Base-by-base conservation (phyloP, 2,797 vertebrate genomes). In the Coregonus ussuriensis region DNA sequence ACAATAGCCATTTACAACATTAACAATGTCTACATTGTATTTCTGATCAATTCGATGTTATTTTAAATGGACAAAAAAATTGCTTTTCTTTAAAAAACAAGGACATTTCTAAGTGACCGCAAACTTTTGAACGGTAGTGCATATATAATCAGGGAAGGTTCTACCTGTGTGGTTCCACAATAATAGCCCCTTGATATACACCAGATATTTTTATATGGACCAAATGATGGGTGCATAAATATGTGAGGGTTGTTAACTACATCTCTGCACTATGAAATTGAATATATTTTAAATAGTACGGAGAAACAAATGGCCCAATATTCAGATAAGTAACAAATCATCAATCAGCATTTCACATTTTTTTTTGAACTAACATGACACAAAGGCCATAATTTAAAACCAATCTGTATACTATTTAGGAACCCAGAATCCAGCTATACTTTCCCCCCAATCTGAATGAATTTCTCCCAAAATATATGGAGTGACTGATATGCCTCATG, bases 141-240 rank as follows among this genome's bases (percentile, higher is more conserved):
- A 25, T 25, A 25, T 25, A 25, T 72, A 77, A 77, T 77, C 41
- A 71, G 69, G 35, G 29, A 35, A 14, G 29, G 47, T 18, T 76
- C 33, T 37, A 56, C 29, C 51, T 15, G 33, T 11, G 72, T 74
- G 35, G 14, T 56, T 62, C 33, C 35, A 67, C 41, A 31, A 75
- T 25, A 62, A 62, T 11, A 54, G 41, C 41, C 14, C 0, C 41
- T 70, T 41, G 6, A 70, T 3, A 47, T 31, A 13, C n/a, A 35
- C 65, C 15, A 47, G 7, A 47, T 47, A 47, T 35, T 25, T 25
- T 25, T 25, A 25, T 25, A 25, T 25, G 4, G 4, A 35, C 29
- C 14, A 35, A 67, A 31, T 67, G 65, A 25, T 25, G 25, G 25
- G 25, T 25, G 1, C 25, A 25, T 25, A 25, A 25, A 25, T 25